Evolutionary conservation across 2,888 invertebrate species (phyloP), one percentile per base, ranked within the genome.

Genomic region (Dione vanillae): DNA sequence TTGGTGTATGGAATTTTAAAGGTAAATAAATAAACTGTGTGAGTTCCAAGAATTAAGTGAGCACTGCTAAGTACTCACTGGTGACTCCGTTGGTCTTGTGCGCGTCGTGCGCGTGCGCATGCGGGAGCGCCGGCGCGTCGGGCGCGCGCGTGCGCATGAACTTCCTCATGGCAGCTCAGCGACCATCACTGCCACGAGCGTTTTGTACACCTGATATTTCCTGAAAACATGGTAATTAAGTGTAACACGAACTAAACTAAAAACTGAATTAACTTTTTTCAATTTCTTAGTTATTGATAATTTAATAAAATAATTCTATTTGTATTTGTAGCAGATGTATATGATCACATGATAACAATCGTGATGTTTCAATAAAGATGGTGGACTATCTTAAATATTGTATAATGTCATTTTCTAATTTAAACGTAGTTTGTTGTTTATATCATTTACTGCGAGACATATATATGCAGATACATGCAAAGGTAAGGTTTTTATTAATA

Each of bases 81-180:
- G 82, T 78, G 71, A 81, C 79, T 71, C 83, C 84, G 72, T 83
- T 82, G 75, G 75, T 73, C 70, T 77, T 70, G 73, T 16, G 76
- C 9, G 43, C 41, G 62, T 56, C 45, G 61, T 58, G 67, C 66
- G 67, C 75, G 75, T 67, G 78, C 61, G 54, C 70, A 70, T 70
- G 74, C 52, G 73, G 73, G 66, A n/a, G n/a, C n/a, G n/a, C n/a
- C n/a, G n/a, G n/a, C n/a, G 75, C 73, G 67, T 70, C 70, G 56
- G 75, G 75, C 71, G 75, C 78, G 79, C 86, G 85, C 79, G 88
- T 83, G 76, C 87, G 86, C 83, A 88, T 85, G 82, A 88, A 88
- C 85, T 88, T 89, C 86, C 78, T 87, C 88, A 88, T 88, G 77
- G 70, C 66, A 35, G 66, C 64, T 70, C 69, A 54, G 69, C 52